These are phyloP conservation scores for Salticus scenicus DNA, from an alignment of 2,888 invertebrate species.

Conservation along the genomic window DNA sequence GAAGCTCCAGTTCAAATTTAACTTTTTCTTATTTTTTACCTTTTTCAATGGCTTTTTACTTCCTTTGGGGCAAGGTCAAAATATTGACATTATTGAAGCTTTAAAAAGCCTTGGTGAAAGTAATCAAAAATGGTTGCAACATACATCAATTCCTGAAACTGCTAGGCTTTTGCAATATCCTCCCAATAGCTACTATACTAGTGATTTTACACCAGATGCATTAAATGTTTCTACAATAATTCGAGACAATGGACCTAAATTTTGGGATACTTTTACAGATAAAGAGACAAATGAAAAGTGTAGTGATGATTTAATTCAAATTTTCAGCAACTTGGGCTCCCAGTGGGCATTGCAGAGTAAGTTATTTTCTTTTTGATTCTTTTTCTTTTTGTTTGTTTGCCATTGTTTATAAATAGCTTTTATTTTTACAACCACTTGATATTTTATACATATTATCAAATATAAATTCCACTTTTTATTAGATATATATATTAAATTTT, in stretches of 20 bases:
- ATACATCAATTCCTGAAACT: constrained; percentile 36
- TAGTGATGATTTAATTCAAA: constrained; percentile 45
- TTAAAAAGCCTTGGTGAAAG: constrained; percentile 32
- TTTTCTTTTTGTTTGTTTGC: too few relatives aligned
- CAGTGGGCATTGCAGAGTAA: constrained; percentile 59
- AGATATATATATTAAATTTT: too few relatives aligned
- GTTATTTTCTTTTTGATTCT: too few relatives aligned
- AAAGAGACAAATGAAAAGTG: constrained; percentile 23
- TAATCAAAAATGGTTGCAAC: constrained; percentile 43
- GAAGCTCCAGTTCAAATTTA: not conserved
- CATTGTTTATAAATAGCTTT: too few relatives aligned
- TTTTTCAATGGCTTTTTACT: not conserved
- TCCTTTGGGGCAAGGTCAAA: not conserved
- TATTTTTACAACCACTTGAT: too few relatives aligned
- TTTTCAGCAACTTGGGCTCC: constrained; percentile 29
- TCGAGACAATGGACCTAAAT: too few relatives aligned
- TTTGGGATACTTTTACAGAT: too few relatives aligned
- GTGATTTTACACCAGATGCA: not conserved
- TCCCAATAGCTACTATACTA: constrained; percentile 35
- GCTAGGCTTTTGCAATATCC: constrained; percentile 38
- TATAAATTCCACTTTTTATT: too few relatives aligned
- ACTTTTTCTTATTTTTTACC: not conserved
- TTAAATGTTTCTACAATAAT: too few relatives aligned
- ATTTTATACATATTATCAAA: too few relatives aligned
- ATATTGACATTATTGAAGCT: not conserved